Conservation (phyloP, 2,113 vertebrate species). For the Turdus rufiventris region DNA sequence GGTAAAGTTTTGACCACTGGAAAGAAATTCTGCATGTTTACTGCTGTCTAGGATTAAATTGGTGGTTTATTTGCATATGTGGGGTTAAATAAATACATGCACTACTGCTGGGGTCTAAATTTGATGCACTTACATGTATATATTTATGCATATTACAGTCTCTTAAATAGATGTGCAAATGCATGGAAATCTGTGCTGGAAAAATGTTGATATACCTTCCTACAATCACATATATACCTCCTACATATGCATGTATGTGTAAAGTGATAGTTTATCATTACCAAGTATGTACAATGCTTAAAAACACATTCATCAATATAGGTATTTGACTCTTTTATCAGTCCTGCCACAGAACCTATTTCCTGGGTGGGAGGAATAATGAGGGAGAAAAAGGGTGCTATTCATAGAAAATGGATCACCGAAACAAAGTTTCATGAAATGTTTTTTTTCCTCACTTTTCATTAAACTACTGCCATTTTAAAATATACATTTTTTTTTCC, state of each 20-base stretch:
- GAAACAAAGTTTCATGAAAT: conserved; percentile 42
- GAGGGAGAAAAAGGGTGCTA: conserved; percentile 18
- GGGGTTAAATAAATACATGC: neutral
- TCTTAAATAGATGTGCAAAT: neutral
- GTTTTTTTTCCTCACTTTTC: conserved; percentile 20
- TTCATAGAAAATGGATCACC: conserved; percentile 31
- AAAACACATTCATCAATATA: neutral
- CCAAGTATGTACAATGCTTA: neutral
- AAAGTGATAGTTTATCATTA: neutral
- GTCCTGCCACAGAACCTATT: neutral
- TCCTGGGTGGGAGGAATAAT: neutral
- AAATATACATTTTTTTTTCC: conserved; percentile 7
- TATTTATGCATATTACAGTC: neutral
- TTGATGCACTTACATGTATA: neutral
- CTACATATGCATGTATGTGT: neutral
- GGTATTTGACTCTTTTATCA: neutral
- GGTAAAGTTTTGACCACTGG: neutral
- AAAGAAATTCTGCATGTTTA: neutral
- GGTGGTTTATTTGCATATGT: neutral
- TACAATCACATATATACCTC: neutral
- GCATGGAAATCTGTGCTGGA: neutral
- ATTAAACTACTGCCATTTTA: conserved; percentile 6
- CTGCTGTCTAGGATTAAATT: neutral
- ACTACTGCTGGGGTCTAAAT: neutral
- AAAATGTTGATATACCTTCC: neutral